Conservation (phyloP, 2,113 vertebrate species). For the Cololabis saira region DNA sequence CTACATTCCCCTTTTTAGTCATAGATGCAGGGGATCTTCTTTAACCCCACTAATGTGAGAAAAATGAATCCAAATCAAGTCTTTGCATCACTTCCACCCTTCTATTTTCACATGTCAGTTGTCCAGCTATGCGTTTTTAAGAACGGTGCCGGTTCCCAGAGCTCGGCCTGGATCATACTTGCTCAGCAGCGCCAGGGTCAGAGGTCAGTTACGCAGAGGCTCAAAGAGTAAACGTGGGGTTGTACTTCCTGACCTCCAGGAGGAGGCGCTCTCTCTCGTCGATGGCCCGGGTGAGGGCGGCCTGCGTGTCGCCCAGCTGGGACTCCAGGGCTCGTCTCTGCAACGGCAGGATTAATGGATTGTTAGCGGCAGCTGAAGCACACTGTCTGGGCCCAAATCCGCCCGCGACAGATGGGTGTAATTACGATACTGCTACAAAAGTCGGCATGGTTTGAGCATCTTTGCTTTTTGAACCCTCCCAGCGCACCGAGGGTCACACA, state of each 20-base stretch:
- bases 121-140: neutral
- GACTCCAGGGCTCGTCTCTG: constrained; percentile 76
- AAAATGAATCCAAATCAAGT: constrained; percentile 9
- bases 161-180: neutral
- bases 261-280: constrained; percentile 88
- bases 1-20: constrained; percentile 8
- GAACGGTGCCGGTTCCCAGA: no score
- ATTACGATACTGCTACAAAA: constrained; percentile 18
- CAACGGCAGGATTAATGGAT: constrained; percentile 28
- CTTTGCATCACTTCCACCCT: no score
- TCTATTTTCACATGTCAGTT: constrained; percentile 13
- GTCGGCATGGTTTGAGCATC: neutral
- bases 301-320: constrained; percentile 81
- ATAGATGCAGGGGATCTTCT: constrained; percentile 17
- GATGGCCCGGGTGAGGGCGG: constrained; percentile 85
- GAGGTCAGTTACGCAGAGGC: neutral
- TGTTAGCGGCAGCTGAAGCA: constrained; percentile 12
- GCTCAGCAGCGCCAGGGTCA: constrained; percentile 9
- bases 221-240: constrained; percentile 91
- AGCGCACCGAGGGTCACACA: no score
- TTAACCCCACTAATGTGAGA: constrained; percentile 10
- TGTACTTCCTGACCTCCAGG: constrained; percentile 90
- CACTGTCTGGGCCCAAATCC: neutral
- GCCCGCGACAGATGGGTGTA: constrained; percentile 28
- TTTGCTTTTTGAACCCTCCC: no score